These are phyloP conservation scores for Venustoraphidia nigricollis DNA, from an alignment of 2,888 invertebrate genomes.

Conservation along the genomic window DNA sequence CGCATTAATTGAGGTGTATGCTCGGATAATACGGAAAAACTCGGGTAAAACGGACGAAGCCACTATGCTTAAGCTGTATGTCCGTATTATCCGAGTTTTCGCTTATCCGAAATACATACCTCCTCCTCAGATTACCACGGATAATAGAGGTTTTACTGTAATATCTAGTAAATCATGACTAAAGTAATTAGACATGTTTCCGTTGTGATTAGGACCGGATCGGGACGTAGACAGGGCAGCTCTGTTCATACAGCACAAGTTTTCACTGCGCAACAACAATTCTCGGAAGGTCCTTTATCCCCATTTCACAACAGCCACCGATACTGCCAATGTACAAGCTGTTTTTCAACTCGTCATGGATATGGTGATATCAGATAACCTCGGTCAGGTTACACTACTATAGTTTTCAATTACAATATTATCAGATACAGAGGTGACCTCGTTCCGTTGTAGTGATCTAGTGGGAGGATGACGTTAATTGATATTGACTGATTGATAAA, in stretches of 20 bases:
- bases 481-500: too few relatives aligned
- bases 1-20: too few relatives aligned
- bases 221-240: slow-evolving; percentile 45
- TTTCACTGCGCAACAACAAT: slow-evolving; percentile 36
- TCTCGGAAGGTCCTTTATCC: slow-evolving; percentile 42
- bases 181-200: background rate
- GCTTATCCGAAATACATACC: too few relatives aligned
- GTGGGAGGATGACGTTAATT: too few relatives aligned
- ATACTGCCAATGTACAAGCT: slow-evolving; percentile 47
- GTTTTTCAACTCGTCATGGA: slow-evolving; percentile 51
- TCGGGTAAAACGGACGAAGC: too few relatives aligned
- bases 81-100: too few relatives aligned
- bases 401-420: slow-evolving; percentile 16
- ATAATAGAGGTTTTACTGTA: too few relatives aligned
- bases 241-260: slow-evolving; percentile 44
- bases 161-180: background rate
- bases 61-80: too few relatives aligned
- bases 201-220: slow-evolving; percentile 33
- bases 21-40: too few relatives aligned
- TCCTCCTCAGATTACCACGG: too few relatives aligned
- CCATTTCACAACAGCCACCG: slow-evolving; percentile 51
- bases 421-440: too few relatives aligned
- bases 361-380: slow-evolving; percentile 44
- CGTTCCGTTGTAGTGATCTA: too few relatives aligned
- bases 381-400: slow-evolving; percentile 37